Percentiles rank a stretch among this genome's conserved stretches.
These are phyloP conservation scores for Tupaia chinensis DNA, from an alignment of 2,113 vertebrate genomes.

Conservation along the genomic window DNA sequence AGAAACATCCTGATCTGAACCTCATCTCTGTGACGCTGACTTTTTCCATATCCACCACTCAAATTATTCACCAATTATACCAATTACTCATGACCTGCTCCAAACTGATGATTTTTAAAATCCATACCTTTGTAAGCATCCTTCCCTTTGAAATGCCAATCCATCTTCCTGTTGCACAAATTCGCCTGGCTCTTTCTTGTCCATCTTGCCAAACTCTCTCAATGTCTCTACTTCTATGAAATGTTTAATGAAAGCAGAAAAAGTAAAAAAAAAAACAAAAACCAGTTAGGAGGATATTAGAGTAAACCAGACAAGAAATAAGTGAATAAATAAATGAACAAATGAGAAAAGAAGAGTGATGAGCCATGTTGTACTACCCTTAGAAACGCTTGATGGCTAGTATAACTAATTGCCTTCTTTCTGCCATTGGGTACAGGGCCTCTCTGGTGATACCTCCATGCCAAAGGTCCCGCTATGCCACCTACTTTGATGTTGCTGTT, in stretches of 20 bases:
- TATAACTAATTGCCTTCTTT: neutral
- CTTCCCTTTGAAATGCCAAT: neutral
- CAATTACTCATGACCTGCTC: neutral
- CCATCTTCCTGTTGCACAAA: neutral
- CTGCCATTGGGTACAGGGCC: slow-evolving; percentile 78
- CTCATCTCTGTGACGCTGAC: neutral
- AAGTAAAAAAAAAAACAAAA: neutral
- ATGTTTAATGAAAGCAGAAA: neutral
- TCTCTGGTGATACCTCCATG: slow-evolving; percentile 90
- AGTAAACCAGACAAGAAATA: neutral
- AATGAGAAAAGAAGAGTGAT: neutral
- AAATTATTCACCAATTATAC: neutral
- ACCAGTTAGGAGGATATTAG: neutral
- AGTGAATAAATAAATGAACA: neutral
- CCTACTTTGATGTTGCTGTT: slow-evolving; percentile 98
- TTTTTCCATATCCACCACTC: neutral
- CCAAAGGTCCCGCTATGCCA: slow-evolving; percentile 96
- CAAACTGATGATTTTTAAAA: neutral
- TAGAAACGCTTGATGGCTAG: neutral
- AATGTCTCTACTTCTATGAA: neutral
- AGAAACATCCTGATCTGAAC: neutral
- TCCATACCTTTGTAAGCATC: neutral
- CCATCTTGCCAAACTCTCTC: neutral
- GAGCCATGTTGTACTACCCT: neutral
- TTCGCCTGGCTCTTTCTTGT: neutral